Evolutionary conservation across 92 coral and sea anemone species (phyloP), one percentile per base, ranked within the genome.

Genomic region (Diadumene lineata): DNA sequence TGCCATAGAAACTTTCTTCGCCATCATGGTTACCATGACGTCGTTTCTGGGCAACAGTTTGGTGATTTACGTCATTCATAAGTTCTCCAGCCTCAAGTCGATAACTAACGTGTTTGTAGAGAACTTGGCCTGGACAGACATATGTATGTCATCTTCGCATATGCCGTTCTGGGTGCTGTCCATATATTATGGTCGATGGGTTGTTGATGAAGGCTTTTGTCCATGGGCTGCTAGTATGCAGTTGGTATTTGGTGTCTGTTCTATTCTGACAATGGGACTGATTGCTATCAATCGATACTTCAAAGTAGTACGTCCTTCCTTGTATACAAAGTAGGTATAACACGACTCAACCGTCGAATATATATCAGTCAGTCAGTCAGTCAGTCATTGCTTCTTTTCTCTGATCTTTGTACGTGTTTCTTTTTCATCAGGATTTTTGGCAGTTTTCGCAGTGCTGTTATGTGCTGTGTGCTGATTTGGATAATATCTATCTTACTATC

Each of bases 141-240:
- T 75, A 2, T 66, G 72, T 24, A 87, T 77, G 82, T 84, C 91
- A n/a, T 31, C 70, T 29, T 53, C 82, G 0, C 44, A 66, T 30
- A 87, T 87, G 91, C 91, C 87, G 11, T 82, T 78, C 27, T 87
- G 91, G 91, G 53, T 87, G 46, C 27, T 71, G 26, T 76, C 79
- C 43, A 23, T 82, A 0, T 31, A 38, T 11, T 71, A 69, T 0
- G 91, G 91, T 31, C 34, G 66, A 1, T 87, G 91, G 91, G 66
- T 44, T 32, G 66, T 78, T 29, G 60, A 64, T 31, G 64, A 60
- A 1, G 34, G 15, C 50, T 60, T 79, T 43, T 87, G 91, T 21
- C 84, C 75, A 13, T 43, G 81, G 43, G 66, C 80, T 15, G 91
- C 81, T 0, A 31, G 72, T 2, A 56, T 73, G 34, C 43, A n/a